Conservation (phyloP, 1,140 invertebrate species). For the Lepeophtheirus salmonis region DNA sequence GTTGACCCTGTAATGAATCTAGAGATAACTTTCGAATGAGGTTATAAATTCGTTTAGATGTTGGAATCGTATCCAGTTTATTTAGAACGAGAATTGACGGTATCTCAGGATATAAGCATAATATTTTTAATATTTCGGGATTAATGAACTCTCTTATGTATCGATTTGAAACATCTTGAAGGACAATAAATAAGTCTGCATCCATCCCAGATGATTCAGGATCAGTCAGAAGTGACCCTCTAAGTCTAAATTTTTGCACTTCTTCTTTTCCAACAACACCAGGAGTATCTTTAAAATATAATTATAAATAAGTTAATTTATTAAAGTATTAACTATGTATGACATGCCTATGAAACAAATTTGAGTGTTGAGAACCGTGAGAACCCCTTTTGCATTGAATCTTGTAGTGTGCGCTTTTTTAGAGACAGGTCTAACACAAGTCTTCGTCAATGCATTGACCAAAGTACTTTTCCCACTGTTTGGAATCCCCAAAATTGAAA, state of each 20-base stretch:
- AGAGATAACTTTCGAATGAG: slow-evolving; percentile 1
- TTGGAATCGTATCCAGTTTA: slow-evolving; percentile 39
- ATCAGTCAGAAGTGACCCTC: slow-evolving; percentile 41
- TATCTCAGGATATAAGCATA: slow-evolving; percentile 40
- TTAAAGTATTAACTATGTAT: background rate
- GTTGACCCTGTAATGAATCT: slow-evolving; percentile 2
- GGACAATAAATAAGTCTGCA: slow-evolving; percentile 57
- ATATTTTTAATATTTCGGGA: slow-evolving; percentile 42
- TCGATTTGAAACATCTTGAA: slow-evolving; percentile 57
- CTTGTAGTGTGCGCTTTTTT: background rate
- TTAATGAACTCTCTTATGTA: slow-evolving; percentile 44
- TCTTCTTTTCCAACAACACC: slow-evolving; percentile 1
- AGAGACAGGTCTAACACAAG: background rate
- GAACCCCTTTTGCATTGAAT: background rate
- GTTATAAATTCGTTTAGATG: background rate
- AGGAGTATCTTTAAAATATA: background rate
- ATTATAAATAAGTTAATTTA: background rate
- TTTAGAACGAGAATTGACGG: slow-evolving; percentile 64
- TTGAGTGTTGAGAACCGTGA: background rate
- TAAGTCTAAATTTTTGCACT: slow-evolving; percentile 23
- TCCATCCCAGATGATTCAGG: slow-evolving; percentile 40
- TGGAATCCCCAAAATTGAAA: slow-evolving; percentile 11
- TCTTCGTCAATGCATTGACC: background rate
- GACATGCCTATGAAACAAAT: background rate
- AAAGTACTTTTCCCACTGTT: slow-evolving; percentile 16